Conservation (phyloP, 2,797 vertebrate species). For the Lagocephalus sceleratus region DNA sequence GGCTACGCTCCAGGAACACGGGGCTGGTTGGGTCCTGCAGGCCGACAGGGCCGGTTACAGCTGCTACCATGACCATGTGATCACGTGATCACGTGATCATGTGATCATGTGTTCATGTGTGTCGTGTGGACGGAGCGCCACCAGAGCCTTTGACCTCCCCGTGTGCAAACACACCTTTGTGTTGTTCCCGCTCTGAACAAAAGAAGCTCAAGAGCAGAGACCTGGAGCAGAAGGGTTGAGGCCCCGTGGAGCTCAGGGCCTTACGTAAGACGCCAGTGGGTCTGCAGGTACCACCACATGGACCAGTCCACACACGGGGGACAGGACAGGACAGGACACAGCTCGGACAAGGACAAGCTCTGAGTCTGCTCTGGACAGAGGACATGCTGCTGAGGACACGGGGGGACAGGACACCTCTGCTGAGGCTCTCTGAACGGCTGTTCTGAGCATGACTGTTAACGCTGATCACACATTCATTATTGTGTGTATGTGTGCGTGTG, state of each 20-base stretch:
- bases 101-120: too few relatives aligned
- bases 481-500: too few relatives aligned
- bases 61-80: neutral
- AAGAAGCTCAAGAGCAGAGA: slow-evolving; percentile 3
- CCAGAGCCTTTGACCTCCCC: too few relatives aligned
- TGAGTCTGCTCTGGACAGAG: neutral
- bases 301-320: slow-evolving; percentile 12
- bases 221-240: slow-evolving; percentile 3
- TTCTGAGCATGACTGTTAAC: too few relatives aligned
- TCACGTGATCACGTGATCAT: neutral
- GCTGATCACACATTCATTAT: too few relatives aligned
- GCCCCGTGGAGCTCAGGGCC: neutral
- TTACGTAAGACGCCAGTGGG: slow-evolving; percentile 41
- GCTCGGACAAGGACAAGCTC: neutral
- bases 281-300: slow-evolving; percentile 19
- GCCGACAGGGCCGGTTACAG: neutral
- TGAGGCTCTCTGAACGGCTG: too few relatives aligned
- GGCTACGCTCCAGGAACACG: slow-evolving; percentile 20
- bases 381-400: too few relatives aligned
- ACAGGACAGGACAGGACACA: slow-evolving; percentile 3
- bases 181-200: too few relatives aligned
- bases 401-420: too few relatives aligned
- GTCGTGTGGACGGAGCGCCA: too few relatives aligned
- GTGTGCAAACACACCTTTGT: too few relatives aligned
- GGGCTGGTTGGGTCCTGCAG: slow-evolving; percentile 15